Conservation (phyloP, 2,797 vertebrate genomes). For the Aldrovandia affinis region DNA sequence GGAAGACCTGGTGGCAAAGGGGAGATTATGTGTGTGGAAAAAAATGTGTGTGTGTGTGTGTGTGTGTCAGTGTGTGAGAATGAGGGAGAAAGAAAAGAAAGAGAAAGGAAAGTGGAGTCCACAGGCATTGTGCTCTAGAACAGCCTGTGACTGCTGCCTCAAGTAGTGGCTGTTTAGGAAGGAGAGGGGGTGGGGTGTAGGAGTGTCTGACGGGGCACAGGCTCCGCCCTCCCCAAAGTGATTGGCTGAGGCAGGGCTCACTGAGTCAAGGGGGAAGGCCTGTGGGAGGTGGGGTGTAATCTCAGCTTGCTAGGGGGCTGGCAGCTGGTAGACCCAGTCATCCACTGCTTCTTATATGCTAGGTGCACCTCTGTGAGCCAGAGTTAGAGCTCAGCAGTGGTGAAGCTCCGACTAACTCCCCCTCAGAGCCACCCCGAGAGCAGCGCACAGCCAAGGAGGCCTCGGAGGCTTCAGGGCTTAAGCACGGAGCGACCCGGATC, state of each 20-base stretch:
- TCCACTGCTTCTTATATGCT: slow-evolving; percentile 70
- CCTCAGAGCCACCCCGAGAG: slow-evolving; percentile 57
- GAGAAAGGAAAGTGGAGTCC: background rate
- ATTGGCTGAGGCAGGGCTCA: slow-evolving; percentile 62
- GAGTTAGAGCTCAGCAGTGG: slow-evolving; percentile 15
- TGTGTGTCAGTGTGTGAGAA: slow-evolving; percentile 4
- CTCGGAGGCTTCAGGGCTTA: slow-evolving; percentile 2
- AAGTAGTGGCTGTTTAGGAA: slow-evolving; percentile 57
- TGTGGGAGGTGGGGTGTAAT: slow-evolving; percentile 71
- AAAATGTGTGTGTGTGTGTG: background rate
- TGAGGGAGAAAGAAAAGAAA: slow-evolving; percentile 34
- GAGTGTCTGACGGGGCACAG: slow-evolving; percentile 56
- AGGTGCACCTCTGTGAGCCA: slow-evolving; percentile 66
- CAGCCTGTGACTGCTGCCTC: slow-evolving; percentile 42
- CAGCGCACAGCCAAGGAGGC: slow-evolving; percentile 16
- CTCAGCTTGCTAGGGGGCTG: slow-evolving; percentile 66
- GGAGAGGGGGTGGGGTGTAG: slow-evolving; percentile 57
- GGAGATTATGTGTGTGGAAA: slow-evolving; percentile 34
- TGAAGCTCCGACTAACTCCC: slow-evolving; percentile 48
- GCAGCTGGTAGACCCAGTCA: slow-evolving; percentile 59
- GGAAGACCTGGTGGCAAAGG: slow-evolving; percentile 27
- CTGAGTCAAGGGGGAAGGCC: slow-evolving; percentile 66
- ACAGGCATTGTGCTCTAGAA: slow-evolving; percentile 38
- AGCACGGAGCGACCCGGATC: background rate
- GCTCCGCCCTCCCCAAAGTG: slow-evolving; percentile 58